These are phyloP conservation scores for Tenthredo scrophulariae DNA, from an alignment of 2,888 invertebrate species.

Conservation along the genomic window DNA sequence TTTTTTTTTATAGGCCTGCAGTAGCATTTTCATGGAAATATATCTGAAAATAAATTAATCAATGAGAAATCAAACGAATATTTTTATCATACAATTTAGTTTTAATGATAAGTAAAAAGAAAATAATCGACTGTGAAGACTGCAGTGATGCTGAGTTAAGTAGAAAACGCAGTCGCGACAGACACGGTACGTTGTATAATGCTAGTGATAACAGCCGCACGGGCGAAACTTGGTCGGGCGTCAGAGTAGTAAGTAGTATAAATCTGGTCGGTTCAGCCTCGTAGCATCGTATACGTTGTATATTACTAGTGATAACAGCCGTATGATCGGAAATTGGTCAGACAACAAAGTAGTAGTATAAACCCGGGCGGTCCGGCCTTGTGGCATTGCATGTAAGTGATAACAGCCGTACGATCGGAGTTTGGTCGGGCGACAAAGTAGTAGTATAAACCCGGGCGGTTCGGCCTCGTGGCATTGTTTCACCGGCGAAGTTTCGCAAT, in stretches of 20 bases:
- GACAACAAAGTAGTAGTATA: slow-evolving; percentile 17
- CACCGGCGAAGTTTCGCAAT: slow-evolving; percentile 10
- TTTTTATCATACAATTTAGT: background rate
- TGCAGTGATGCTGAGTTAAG: background rate
- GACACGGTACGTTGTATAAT: background rate
- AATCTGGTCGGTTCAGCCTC: background rate
- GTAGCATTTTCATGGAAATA: background rate
- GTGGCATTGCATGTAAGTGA: slow-evolving; percentile 24
- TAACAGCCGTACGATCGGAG: background rate
- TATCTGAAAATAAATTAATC: background rate
- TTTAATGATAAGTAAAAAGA: background rate
- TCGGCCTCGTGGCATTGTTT: slow-evolving; percentile 42
- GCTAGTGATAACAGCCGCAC: slow-evolving; percentile 25
- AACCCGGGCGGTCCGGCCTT: slow-evolving; percentile 2
- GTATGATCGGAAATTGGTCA: background rate
- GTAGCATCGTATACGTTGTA: background rate
- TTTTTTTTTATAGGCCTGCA: background rate
- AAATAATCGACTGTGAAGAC: background rate
- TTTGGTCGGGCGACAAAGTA: slow-evolving; percentile 17
- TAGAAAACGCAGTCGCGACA: background rate
- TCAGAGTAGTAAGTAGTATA: background rate
- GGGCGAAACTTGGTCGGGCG: background rate
- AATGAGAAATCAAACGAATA: background rate
- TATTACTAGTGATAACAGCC: slow-evolving; percentile 16
- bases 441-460: slow-evolving; percentile 17